Conservation (phyloP, 2,797 vertebrate species). For the Microchirus variegatus region DNA sequence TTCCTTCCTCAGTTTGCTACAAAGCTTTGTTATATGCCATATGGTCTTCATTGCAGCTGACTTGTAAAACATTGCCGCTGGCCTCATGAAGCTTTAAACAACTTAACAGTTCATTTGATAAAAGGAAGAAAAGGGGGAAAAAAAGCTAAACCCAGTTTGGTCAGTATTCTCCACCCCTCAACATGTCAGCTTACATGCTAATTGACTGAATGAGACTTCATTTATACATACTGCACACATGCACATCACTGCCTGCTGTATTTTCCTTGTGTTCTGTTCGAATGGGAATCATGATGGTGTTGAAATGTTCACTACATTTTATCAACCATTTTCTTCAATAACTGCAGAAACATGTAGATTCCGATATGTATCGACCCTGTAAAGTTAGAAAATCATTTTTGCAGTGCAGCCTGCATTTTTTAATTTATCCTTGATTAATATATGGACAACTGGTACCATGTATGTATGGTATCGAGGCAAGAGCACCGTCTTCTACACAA, state of each 20-base stretch:
- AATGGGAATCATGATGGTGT: no score
- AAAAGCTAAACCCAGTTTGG: neutral
- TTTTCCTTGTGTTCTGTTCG: no score
- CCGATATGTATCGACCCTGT: no score
- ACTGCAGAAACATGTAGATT: constrained; percentile 2
- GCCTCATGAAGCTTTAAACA: constrained; percentile 15
- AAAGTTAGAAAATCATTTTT: no score
- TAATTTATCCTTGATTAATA: no score
- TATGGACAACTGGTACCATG: no score
- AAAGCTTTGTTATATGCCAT: constrained; percentile 24
- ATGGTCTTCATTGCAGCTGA: constrained; percentile 23
- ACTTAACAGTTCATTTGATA: constrained; percentile 30
- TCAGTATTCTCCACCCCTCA: neutral
- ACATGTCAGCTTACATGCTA: neutral
- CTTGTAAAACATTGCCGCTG: constrained; percentile 11
- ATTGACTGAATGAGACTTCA: neutral
- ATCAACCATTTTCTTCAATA: constrained; percentile 4
- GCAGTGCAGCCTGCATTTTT: no score
- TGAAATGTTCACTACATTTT: neutral
- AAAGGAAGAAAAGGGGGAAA: no score
- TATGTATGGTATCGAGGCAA: no score
- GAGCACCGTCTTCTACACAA: no score
- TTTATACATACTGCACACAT: no score
- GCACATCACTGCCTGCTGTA: no score
- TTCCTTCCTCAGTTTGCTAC: constrained; percentile 6